Base-by-base conservation (phyloP, 2,113 vertebrate genomes). In the Odontophorus gujanensis region DNA sequence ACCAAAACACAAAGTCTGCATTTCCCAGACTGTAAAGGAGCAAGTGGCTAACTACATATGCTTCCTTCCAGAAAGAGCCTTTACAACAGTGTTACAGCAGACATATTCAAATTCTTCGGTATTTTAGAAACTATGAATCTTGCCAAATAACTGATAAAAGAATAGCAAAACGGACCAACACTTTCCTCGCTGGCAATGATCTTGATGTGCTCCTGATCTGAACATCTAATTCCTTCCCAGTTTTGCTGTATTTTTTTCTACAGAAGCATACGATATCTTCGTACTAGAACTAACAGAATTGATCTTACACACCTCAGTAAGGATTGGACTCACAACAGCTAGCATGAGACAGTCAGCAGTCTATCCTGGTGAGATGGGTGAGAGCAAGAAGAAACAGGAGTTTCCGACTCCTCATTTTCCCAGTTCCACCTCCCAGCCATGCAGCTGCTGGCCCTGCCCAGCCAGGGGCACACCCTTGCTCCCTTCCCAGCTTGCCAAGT, bases 381-480 rank as follows among this genome's bases (percentile, higher is more conserved):
- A 80, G 65, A 66, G 57, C 55, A 89, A 86, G 73, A 71, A 86
- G 43, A 19, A 71, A 32, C 51, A 59, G 7, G 62, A 81, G 19
- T 84, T 89, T 84, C 73, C 25, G 25, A 81, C 61, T 34, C 77
- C 83, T 95, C 81, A 28, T 59, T 63, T 58, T 38, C 14, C 80
- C 58, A 53, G 51, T 53, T 53, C 57, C 48, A 63, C 69, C 22
- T 13, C 57, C 68, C 3, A 0, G 59, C 65, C 84, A 20, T 40
- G 91, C 87, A 90, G 94, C 93, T 93, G 95, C 38, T 11, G 11
- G 92, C 86, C 92, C 95, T 86, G 91, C 96, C 94, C 86, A 57
- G 79, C 51, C 57, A 12, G 1, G 61, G 87, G 91, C 89, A 92
- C 91, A 87, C 93, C 96, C 87, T 81, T 3, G 47, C 89, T 95